These are phyloP conservation scores for Petrocephalus zakoni DNA, from an alignment of 2,113 vertebrate species.

Conservation along the genomic window DNA sequence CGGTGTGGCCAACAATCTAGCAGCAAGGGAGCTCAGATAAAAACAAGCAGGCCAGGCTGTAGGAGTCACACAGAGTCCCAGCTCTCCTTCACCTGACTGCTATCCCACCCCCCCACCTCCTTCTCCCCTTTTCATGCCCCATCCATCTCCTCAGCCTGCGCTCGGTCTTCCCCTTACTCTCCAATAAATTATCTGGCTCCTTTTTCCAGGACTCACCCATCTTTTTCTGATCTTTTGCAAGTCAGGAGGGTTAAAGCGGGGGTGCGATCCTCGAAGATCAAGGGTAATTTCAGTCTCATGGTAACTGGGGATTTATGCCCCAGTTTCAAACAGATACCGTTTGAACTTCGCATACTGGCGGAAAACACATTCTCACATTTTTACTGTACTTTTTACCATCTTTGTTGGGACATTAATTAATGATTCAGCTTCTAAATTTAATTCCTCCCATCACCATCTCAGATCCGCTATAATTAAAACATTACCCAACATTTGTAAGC, in stretches of 20 bases:
- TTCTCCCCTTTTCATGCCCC: slow-evolving; percentile 24
- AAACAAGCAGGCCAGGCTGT: slow-evolving; percentile 17
- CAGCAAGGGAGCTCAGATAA: slow-evolving; percentile 26
- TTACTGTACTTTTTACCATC: background rate
- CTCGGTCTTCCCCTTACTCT: background rate
- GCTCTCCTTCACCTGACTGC: slow-evolving; percentile 18
- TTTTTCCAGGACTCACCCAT: background rate
- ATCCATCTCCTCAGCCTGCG: background rate
- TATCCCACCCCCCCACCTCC: slow-evolving; percentile 31
- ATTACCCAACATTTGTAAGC: background rate
- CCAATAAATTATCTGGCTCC: background rate
- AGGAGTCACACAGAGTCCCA: slow-evolving; percentile 42
- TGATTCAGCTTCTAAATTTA: background rate
- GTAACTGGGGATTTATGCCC: background rate
- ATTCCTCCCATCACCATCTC: background rate
- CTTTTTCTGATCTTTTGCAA: background rate
- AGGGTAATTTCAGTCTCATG: background rate
- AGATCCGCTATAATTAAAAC: background rate
- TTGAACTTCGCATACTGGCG: background rate
- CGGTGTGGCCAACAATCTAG: slow-evolving; percentile 3
- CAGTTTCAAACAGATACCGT: background rate
- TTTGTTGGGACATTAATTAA: background rate
- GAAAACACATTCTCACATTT: slow-evolving; percentile 7
- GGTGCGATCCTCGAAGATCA: background rate
- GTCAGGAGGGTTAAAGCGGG: background rate